These are phyloP conservation scores for Thunnus thynnus DNA, from an alignment of 2,113 vertebrate genomes.

Conservation along the genomic window DNA sequence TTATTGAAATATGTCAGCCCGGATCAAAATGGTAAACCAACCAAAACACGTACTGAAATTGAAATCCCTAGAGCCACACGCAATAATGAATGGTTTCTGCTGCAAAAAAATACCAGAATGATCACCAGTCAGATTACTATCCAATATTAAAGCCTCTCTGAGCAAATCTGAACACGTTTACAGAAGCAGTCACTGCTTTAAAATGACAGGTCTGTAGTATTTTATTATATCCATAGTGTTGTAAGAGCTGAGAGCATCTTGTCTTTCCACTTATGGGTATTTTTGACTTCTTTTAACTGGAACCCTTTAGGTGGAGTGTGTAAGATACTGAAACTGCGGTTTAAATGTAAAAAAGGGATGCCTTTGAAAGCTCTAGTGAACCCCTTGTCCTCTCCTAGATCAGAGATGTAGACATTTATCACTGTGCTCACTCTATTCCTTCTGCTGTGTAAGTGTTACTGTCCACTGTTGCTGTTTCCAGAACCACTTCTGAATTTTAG, in stretches of 20 bases:
- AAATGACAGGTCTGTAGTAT: background rate
- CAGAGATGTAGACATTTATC: slow-evolving; percentile 8
- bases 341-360: background rate
- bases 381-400: background rate
- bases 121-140: no score
- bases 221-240: background rate
- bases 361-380: background rate
- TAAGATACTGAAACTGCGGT: background rate
- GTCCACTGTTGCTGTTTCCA: background rate
- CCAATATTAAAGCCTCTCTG: no score
- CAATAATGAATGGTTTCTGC: no score
- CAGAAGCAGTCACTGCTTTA: background rate
- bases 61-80: no score
- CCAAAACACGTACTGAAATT: no score
- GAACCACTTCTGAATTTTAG: slow-evolving; percentile 1
- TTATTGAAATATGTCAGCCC: no score
- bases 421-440: slow-evolving; percentile 1
- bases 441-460: background rate
- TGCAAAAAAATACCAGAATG: no score
- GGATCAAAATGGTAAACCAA: no score
- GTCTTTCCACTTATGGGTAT: background rate
- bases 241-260: background rate
- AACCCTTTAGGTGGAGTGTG: background rate
- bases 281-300: background rate
- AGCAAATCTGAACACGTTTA: no score